Evolutionary conservation across 2,888 invertebrate genomes (phyloP).

Genomic region (Periphyllus acericola): DNA sequence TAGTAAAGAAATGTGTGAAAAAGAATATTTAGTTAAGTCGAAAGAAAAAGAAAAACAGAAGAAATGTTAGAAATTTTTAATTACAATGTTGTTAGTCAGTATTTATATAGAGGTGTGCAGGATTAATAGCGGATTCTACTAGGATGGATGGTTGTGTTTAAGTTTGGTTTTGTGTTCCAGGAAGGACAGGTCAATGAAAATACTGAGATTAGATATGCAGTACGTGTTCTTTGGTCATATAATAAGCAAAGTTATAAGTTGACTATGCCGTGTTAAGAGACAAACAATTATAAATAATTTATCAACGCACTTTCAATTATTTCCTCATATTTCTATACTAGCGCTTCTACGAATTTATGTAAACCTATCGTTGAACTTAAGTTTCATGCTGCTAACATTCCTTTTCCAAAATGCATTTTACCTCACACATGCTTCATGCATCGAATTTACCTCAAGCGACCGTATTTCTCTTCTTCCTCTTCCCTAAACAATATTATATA

Average conservation of each 20-base stretch:
- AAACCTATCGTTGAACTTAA: not conserved
- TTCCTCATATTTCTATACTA: not conserved
- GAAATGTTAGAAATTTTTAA: conserved; percentile 59
- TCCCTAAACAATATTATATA: conserved; percentile 50
- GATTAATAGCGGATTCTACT: conserved; percentile 52
- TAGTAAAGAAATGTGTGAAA: conserved; percentile 56
- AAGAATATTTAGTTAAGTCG: conserved; percentile 57
- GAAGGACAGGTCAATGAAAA: conserved; percentile 86
- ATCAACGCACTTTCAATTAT: conserved; percentile 1
- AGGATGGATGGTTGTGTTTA: conserved; percentile 64
- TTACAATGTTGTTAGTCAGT: conserved; percentile 61
- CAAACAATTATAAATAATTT: not conserved
- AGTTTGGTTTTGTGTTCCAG: conserved; percentile 74
- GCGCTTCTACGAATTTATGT: not conserved
- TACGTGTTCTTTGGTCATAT: conserved; percentile 60
- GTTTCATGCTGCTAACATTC: conserved; percentile 48
- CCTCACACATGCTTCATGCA: conserved; percentile 47
- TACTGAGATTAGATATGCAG: conserved; percentile 69
- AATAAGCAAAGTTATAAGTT: conserved; percentile 55
- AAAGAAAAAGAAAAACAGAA: conserved; percentile 62
- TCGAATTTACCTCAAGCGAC: conserved; percentile 58
- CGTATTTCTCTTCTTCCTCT: conserved; percentile 57
- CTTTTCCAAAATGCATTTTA: conserved; percentile 38
- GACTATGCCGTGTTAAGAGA: conserved; percentile 25
- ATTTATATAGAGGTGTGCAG: conserved; percentile 52